Evolutionary conservation across 2,888 invertebrate genomes (phyloP), one percentile per base, ranked within the genome.

Genomic region (Mesoligia furuncula): DNA sequence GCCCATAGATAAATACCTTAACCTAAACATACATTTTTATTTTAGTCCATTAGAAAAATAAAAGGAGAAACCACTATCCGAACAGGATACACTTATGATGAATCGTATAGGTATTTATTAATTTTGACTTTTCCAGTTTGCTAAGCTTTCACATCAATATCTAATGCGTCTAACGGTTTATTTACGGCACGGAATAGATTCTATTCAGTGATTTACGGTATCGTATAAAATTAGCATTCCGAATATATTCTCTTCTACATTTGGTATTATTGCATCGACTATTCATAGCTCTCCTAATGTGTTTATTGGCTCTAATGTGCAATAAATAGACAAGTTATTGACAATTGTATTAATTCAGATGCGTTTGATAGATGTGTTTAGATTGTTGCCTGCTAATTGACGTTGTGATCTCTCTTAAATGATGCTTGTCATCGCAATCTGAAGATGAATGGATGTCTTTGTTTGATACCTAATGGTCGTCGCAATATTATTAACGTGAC

Each of bases 331-430:
- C 24, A 54, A 65, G 31, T 45, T 69, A 75, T 69, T 24, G 57
- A 20, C 71, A 65, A 68, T 68, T 75, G 65, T 69, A 59, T 84
- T 65, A 69, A 71, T 79, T 74, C 57, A 70, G 59, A 68, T 75
- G 17, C 64, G 13, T 61, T 57, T 73, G 68, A 83, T 80, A 51
- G 15, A 75, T 59, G 65, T 59, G 39, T 61, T 84, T 8, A 54
- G 64, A 73, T 74, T 71, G 48, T 42, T 57, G 57, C 65, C 61
- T 57, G 20, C 54, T 59, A 61, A 79, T 57, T 69, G 36, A n/a
- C 51, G 39, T 24, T 45, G 20, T 72, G 42, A 54, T 80, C 42
- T 79, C 67, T 73, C 54, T 24, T 79, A 64, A 79, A 59, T 24
- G 48, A 57, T 48, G 42, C 36, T 42, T 80, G 75, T 75, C 85